Percentiles rank a stretch among this genome's conserved stretches.
These are phyloP conservation scores for Tiliacea citrago DNA, from an alignment of 2,888 invertebrate genomes.

Conservation along the genomic window DNA sequence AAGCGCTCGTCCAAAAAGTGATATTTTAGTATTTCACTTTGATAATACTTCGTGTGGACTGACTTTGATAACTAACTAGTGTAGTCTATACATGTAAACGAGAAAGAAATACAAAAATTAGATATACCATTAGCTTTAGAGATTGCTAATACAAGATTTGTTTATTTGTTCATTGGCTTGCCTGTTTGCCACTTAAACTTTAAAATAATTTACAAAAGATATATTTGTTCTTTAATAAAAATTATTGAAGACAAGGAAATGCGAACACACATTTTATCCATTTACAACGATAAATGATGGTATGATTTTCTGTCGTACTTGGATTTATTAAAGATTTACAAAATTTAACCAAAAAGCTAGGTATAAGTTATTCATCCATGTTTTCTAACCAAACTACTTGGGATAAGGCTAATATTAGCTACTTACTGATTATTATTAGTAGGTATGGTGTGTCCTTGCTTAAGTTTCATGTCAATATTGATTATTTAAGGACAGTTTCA, in stretches of 20 bases:
- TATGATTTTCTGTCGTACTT: constrained; percentile 6
- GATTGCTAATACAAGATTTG: constrained; percentile 10
- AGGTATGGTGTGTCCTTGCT: constrained; percentile 23
- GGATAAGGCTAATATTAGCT: constrained; percentile 13
- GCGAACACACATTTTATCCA: not conserved
- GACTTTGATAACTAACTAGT: constrained; percentile 56
- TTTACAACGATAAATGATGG: not conserved
- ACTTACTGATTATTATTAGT: constrained; percentile 15
- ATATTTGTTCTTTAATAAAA: not conserved
- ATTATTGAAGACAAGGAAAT: constrained; percentile 11
- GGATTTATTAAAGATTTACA: constrained; percentile 16
- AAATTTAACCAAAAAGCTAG: constrained; percentile 59
- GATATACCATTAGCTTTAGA: constrained; percentile 15
- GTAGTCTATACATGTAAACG: constrained; percentile 34
- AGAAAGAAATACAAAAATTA: constrained; percentile 24
- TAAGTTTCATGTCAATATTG: constrained; percentile 27
- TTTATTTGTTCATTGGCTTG: constrained; percentile 23
- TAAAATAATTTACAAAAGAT: constrained; percentile 23
- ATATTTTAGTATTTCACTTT: constrained; percentile 39
- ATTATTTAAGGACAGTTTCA: constrained; percentile 56
- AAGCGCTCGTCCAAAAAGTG: constrained; percentile 52
- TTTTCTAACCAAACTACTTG: constrained; percentile 5
- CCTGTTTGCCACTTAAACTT: constrained; percentile 7
- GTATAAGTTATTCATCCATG: constrained; percentile 38
- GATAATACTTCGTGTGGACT: constrained; percentile 48